phyloP scores from a whole-genome alignment of 2,888 invertebrate species.

The Xestia sexstrigata region DNA sequence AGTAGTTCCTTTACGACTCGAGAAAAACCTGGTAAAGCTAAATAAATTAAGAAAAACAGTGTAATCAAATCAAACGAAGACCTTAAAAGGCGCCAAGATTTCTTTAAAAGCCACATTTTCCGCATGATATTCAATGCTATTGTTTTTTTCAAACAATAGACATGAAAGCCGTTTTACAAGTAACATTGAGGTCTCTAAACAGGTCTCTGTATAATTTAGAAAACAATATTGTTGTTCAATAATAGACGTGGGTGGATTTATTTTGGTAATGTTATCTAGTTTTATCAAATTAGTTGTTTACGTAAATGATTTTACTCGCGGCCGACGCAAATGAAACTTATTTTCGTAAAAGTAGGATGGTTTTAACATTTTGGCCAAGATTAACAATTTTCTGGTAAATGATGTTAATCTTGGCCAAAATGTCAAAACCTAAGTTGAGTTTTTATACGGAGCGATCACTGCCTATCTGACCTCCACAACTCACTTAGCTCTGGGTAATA shows the following conservation, averaged over 20 bases:
- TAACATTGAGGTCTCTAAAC: neutral
- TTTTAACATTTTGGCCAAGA: too few species aligned
- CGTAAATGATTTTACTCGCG: neutral
- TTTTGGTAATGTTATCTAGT: neutral
- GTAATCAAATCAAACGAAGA: constrained; percentile 23
- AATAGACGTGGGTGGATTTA: neutral
- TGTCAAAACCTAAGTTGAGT: too few species aligned
- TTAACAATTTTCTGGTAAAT: too few species aligned
- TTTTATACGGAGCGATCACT: too few species aligned
- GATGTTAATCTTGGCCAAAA: too few species aligned
- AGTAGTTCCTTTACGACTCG: neutral
- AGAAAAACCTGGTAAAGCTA: neutral
- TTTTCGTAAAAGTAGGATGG: too few species aligned
- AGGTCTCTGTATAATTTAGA: neutral
- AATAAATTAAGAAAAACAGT: neutral
- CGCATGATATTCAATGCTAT: constrained; percentile 7
- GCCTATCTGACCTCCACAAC: too few species aligned
- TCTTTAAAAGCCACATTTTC: constrained; percentile 1
- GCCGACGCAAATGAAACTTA: too few species aligned
- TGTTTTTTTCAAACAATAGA: constrained; percentile 27
- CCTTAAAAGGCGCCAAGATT: constrained; percentile 7
- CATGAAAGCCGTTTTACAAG: constrained; percentile 9
- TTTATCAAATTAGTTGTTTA: neutral
- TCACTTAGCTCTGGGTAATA: too few species aligned
- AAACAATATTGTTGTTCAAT: constrained; percentile 6